phyloP scores from a whole-genome alignment of 2,888 invertebrate genomes.

The Stratiomys singularior region DNA sequence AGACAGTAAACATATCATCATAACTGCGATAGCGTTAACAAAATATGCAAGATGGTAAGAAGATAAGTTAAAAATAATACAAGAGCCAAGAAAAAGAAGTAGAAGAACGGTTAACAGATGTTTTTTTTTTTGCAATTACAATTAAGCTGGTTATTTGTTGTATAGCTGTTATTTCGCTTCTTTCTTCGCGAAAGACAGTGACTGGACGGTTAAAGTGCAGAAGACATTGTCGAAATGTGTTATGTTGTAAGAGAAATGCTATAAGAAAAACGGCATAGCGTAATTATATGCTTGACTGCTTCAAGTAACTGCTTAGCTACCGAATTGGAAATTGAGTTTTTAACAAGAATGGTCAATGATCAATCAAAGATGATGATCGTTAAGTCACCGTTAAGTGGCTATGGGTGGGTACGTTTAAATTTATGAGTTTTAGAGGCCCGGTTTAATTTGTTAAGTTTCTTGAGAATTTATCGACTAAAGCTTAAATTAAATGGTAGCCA shows the following conservation, averaged over 20 bases:
- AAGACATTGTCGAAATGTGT: background rate
- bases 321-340: background rate
- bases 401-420: background rate
- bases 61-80: no score
- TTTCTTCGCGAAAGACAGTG: no score
- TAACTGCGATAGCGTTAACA: background rate
- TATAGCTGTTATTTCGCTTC: background rate
- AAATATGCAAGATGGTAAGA: no score
- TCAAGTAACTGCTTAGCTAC: background rate
- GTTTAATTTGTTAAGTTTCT: no score
- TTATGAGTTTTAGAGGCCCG: background rate
- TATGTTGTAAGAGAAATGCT: background rate
- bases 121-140: constrained; percentile 6
- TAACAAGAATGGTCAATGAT: background rate
- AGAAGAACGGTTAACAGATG: constrained; percentile 8
- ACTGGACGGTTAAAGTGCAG: no score
- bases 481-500: no score
- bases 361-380: background rate
- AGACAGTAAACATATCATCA: constrained; percentile 4
- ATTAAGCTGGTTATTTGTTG: background rate
- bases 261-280: background rate
- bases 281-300: constrained; percentile 4
- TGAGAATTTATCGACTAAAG: no score
- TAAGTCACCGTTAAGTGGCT: background rate
- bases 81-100: background rate